Percentiles rank a stretch among this genome's conserved stretches.
phyloP scores from a whole-genome alignment of 1,140 invertebrate species.

The Scaptomyza pallida region DNA sequence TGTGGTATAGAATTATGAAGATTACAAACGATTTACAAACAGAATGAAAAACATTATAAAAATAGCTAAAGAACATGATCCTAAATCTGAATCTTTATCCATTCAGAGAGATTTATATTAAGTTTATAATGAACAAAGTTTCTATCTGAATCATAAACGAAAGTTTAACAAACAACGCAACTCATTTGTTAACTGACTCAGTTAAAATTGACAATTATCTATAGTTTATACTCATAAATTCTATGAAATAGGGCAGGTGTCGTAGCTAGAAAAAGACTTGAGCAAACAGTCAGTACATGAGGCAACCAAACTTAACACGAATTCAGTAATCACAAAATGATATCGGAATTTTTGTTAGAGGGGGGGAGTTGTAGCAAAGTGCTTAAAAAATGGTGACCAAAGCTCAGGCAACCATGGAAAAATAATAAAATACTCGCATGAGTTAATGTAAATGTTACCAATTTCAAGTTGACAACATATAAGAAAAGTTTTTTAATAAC shows the following conservation, averaged over 20 bases:
- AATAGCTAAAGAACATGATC: too few species aligned
- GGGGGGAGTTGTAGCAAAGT: neutral
- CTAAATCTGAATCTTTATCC: too few species aligned
- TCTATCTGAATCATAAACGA: neutral
- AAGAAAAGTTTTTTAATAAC: slow-evolving; percentile 21
- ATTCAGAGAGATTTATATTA: too few species aligned
- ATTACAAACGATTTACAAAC: too few species aligned
- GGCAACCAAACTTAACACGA: slow-evolving; percentile 33
- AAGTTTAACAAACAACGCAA: neutral
- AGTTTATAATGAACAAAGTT: too few species aligned
- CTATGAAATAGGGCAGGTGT: slow-evolving; percentile 9
- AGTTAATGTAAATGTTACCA: slow-evolving; percentile 5
- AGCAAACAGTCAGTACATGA: slow-evolving; percentile 20
- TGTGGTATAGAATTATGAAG: too few species aligned
- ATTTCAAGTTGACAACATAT: slow-evolving; percentile 1
- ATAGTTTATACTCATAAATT: neutral
- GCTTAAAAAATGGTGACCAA: slow-evolving; percentile 2
- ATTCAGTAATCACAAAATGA: slow-evolving; percentile 42
- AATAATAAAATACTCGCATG: neutral
- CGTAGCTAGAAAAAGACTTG: slow-evolving; percentile 5
- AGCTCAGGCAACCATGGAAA: slow-evolving; percentile 19
- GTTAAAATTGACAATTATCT: slow-evolving; percentile 4
- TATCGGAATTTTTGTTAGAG: slow-evolving; percentile 1
- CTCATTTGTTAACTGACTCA: neutral
- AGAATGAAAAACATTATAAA: too few species aligned